Evolutionary conservation across 2,797 vertebrate genomes (phyloP).

Genomic region (Nannoperca australis): DNA sequence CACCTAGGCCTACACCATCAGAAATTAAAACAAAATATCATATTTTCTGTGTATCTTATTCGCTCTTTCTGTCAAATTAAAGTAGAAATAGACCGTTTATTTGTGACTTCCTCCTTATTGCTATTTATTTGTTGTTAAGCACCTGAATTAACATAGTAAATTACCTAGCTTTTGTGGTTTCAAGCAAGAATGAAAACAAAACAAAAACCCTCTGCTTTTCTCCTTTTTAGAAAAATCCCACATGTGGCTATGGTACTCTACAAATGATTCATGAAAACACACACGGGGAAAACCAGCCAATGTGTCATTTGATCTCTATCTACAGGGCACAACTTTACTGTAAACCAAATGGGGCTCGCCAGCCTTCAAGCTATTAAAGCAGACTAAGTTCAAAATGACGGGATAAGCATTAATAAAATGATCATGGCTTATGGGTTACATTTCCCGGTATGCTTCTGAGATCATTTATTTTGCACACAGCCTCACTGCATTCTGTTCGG

Average conservation of each 20-base stretch:
- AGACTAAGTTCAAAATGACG: slow-evolving; percentile 3
- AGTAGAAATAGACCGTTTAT: background rate
- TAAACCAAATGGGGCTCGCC: background rate
- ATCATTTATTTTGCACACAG: slow-evolving; percentile 1
- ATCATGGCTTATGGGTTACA: background rate
- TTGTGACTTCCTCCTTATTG: background rate
- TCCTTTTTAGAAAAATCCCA: background rate
- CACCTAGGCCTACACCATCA: too few relatives aligned
- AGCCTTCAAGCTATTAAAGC: background rate
- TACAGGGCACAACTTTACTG: background rate
- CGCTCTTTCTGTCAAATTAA: background rate
- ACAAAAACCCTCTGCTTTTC: background rate
- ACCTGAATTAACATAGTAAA: background rate
- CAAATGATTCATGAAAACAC: background rate
- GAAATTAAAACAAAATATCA: background rate
- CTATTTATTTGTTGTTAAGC: background rate
- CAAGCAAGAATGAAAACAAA: background rate
- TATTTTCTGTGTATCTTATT: background rate
- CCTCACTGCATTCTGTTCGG: background rate
- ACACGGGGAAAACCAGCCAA: background rate
- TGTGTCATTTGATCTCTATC: slow-evolving; percentile 15
- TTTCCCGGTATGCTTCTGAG: slow-evolving; percentile 4
- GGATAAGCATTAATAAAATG: background rate
- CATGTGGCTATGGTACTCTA: background rate
- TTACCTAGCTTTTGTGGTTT: background rate